Base-by-base conservation (phyloP, 2,888 invertebrate species). In the Sphaerophoria rueppellii region DNA sequence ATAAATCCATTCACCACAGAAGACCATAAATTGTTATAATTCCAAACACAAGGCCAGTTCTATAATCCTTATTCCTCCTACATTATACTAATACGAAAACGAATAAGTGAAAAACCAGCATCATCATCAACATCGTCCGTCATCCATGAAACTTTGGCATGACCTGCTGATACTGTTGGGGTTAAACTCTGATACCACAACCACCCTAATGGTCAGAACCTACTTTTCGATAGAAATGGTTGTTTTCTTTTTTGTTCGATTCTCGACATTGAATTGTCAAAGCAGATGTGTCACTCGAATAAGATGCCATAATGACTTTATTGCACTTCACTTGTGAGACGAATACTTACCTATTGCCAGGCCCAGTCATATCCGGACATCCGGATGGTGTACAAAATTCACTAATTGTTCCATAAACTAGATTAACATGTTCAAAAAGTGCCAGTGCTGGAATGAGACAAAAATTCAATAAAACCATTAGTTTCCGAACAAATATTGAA, bases 361-460 rank as follows among this genome's bases (percentile, higher is more conserved):
- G 99, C 90, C 98, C 99, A 90, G 96, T 95, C 99, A 99, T 99
- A 93, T 98, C 98, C 88, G 98, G 96, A 94, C 99, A 99, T 90
- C 96, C 95, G 88, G 96, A 96, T 92, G 96, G 95, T 90, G 98
- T 98, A 95, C 99, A 99, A 94, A 98, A 98, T 94, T 99, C 99
- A 90, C 98, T 98, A 93, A 99, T 96, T 89, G 98, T 96, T 92
- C 99, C 99, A 94, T 99, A 99, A 91, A 99, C 95, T 93, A 99
- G 95, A 94, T 99, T 99, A 90, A 99, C 98, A 93, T 99, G 99
- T 93, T 99, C 98, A 93, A 99, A 99, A 92, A 99, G 96, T 94
- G 98, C 97, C 93, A 98, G 95, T 88, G 98, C 97, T 97, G 93
- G 52, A 94, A 94, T 60, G 79, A 87, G 72, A 87, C 58, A 85